A percentile compares a stretch with the other conserved stretches of the same genome.
These are phyloP conservation scores for Drosophila insularis DNA, from an alignment of 1,140 invertebrate genomes.

Conservation along the genomic window DNA sequence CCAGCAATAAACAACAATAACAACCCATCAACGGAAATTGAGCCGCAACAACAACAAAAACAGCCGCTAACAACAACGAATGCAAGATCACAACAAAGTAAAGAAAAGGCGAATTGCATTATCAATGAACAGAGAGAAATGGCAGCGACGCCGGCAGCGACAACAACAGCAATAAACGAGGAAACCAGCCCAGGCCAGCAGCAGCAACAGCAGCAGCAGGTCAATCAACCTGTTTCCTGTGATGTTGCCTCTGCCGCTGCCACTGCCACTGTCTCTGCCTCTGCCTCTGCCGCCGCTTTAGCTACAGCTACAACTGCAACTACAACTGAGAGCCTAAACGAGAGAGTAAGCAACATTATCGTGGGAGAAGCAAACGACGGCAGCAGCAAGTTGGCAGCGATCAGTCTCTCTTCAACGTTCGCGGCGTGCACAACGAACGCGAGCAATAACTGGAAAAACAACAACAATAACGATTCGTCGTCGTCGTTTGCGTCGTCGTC, in stretches of 20 bases:
- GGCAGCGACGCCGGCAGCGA: conserved; percentile 29
- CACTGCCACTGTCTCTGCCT: not conserved
- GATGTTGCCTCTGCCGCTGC: not conserved
- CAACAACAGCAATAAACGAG: conserved; percentile 25
- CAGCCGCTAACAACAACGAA: conserved; percentile 48
- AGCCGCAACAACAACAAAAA: conserved; percentile 34
- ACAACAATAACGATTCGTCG: conserved; percentile 12
- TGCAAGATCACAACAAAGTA: conserved; percentile 77
- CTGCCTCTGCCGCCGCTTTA: not conserved
- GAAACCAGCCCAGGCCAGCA: conserved; percentile 52
- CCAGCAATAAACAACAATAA: conserved; percentile 52
- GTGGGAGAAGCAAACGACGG: conserved; percentile 15
- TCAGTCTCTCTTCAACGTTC: conserved; percentile 73
- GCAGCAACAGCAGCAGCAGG: conserved; percentile 59
- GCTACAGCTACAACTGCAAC: conserved; percentile 8
- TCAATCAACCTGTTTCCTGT: conserved; percentile 81
- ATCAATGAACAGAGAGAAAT: conserved; percentile 67
- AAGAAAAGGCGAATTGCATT: conserved; percentile 54
- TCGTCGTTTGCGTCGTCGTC: conserved; percentile 28
- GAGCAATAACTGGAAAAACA: conserved; percentile 7
- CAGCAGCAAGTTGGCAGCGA: conserved; percentile 40
- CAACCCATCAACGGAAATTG: conserved; percentile 19
- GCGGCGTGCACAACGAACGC: conserved; percentile 46
- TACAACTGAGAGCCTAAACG: conserved; percentile 5
- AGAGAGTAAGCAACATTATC: conserved; percentile 24